Percentiles rank a stretch among this genome's conserved stretches.
Conservation (phyloP, 2,888 invertebrate genomes). For the Eilema sororculum region DNA sequence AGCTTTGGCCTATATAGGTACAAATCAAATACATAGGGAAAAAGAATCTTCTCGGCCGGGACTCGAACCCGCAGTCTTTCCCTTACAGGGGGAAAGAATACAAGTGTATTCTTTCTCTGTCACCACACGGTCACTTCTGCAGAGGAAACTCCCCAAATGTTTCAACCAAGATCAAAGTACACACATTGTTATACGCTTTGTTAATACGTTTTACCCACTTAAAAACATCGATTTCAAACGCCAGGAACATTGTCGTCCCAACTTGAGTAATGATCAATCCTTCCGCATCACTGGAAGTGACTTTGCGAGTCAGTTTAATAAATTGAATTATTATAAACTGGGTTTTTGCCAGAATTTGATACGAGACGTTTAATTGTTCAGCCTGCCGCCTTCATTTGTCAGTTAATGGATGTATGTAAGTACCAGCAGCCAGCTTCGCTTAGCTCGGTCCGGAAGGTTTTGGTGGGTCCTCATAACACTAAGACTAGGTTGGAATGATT, state of each 20-base stretch:
- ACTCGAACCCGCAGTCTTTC: too few species aligned
- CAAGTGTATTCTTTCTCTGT: too few species aligned
- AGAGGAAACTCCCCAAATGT: background rate
- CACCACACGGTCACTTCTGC: background rate
- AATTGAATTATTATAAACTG: background rate
- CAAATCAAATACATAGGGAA: too few species aligned
- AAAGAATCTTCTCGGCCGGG: too few species aligned
- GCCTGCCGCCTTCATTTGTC: background rate
- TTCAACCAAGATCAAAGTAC: background rate
- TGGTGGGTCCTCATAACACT: too few species aligned
- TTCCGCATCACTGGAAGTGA: background rate
- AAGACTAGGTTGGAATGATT: too few species aligned
- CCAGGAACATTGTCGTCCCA: background rate
- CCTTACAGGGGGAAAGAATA: too few species aligned
- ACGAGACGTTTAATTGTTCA: too few species aligned
- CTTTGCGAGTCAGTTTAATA: background rate
- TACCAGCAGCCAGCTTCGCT: background rate
- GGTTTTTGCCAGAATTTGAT: background rate
- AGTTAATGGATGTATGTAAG: background rate
- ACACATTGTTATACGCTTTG: slow-evolving; percentile 4
- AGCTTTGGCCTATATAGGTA: too few species aligned
- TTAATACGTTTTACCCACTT: background rate
- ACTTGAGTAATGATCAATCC: background rate
- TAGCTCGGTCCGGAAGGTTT: too few species aligned
- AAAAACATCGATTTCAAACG: background rate